phyloP scores from a whole-genome alignment of 2,797 vertebrate genomes.

The Falco concolor region DNA sequence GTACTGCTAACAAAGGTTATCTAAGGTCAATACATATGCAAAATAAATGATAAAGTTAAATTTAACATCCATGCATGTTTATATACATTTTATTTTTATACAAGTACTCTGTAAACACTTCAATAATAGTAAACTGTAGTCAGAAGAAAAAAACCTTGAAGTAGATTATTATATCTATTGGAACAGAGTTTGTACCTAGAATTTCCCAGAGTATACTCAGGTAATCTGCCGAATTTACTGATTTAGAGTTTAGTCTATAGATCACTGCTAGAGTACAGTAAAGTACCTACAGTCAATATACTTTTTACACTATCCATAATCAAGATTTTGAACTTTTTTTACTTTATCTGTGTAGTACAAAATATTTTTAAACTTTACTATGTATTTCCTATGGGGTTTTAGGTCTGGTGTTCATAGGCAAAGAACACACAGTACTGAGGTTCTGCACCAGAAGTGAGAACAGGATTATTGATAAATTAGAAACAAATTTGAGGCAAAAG shows the following conservation, averaged over 20 bases:
- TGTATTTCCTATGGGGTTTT: background rate
- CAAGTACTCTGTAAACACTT: background rate
- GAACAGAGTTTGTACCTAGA: background rate
- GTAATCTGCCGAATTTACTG: background rate
- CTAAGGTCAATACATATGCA: background rate
- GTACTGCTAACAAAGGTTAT: background rate
- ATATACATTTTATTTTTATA: background rate
- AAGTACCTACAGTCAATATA: background rate
- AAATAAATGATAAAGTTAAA: background rate
- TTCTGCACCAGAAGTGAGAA: background rate
- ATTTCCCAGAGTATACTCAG: background rate
- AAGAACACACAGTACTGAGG: background rate
- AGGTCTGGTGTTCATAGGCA: background rate
- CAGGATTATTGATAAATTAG: background rate
- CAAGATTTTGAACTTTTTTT: background rate
- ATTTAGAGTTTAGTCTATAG: background rate
- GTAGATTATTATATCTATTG: background rate
- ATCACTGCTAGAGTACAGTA: background rate
- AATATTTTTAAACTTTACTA: background rate
- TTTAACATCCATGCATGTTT: background rate
- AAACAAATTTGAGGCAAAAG: background rate
- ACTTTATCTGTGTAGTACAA: background rate
- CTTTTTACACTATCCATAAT: background rate
- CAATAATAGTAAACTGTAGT: background rate
- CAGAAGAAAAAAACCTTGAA: background rate